These are phyloP conservation scores for Clivina fossor DNA, from an alignment of 2,888 invertebrate genomes.

Conservation along the genomic window DNA sequence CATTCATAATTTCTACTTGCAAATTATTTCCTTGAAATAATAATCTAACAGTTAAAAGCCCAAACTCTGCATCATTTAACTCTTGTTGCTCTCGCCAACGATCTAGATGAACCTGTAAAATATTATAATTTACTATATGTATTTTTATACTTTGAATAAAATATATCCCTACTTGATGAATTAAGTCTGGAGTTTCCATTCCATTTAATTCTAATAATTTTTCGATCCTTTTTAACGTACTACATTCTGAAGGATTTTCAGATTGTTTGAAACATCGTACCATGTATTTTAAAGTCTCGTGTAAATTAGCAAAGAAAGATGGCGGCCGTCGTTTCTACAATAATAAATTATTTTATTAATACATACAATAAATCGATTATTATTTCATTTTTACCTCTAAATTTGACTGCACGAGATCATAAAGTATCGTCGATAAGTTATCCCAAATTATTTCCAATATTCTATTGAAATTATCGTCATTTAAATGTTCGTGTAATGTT, in stretches of 20 bases:
- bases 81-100: conserved; percentile 68
- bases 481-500: conserved; percentile 80
- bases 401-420: conserved; percentile 75
- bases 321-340: conserved; percentile 84
- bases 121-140: conserved; percentile 3
- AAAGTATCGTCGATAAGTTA: conserved; percentile 76
- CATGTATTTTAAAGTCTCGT: conserved; percentile 82
- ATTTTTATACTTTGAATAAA: no score
- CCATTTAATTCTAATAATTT: conserved; percentile 78
- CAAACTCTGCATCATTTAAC: conserved; percentile 64
- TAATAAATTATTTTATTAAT: conserved; percentile 38
- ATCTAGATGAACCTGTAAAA: conserved; percentile 54
- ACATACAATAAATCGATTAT: conserved; percentile 2
- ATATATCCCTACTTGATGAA: conserved; percentile 63
- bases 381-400: conserved; percentile 66
- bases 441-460: conserved; percentile 87
- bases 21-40: conserved; percentile 71
- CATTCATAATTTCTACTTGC: conserved; percentile 85
- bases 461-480: conserved; percentile 87
- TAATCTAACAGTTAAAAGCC: conserved; percentile 77
- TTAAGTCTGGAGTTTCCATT: conserved; percentile 83
- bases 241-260: conserved; percentile 63
- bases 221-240: conserved; percentile 68
- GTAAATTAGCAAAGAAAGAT: conserved; percentile 88
- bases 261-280: conserved; percentile 83